A percentile compares a stretch with the other conserved stretches of the same genome.
These are phyloP conservation scores for Euleptes europaea DNA, from an alignment of 2,113 vertebrate genomes.

Conservation along the genomic window DNA sequence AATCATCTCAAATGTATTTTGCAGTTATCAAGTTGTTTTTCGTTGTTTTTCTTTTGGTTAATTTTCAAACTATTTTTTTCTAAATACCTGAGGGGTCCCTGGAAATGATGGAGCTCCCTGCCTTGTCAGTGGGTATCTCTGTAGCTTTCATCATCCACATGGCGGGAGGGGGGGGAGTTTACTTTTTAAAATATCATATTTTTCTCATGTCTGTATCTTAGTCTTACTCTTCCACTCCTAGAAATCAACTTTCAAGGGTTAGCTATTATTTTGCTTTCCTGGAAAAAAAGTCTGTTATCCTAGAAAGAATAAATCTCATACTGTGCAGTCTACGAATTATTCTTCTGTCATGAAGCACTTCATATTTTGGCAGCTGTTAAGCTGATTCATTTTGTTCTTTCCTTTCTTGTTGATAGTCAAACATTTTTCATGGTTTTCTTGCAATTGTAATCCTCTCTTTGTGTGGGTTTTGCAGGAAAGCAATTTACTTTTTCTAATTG, in stretches of 20 bases:
- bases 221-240: conserved; percentile 5
- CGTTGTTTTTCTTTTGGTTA: too few species aligned
- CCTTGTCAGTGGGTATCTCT: too few species aligned
- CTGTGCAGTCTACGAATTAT: neutral
- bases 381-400: conserved; percentile 46
- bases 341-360: conserved; percentile 45
- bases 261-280: conserved; percentile 16
- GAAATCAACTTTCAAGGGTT: conserved; percentile 25
- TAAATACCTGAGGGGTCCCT: too few species aligned
- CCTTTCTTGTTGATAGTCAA: conserved; percentile 33
- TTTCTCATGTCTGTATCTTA: neutral
- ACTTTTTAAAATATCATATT: conserved; percentile 13
- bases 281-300: conserved; percentile 38
- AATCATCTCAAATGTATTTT: too few species aligned
- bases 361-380: conserved; percentile 35
- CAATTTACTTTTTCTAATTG: conserved; percentile 58
- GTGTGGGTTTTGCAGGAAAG: conserved; percentile 33
- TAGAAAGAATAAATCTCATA: conserved; percentile 34
- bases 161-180: neutral
- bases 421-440: conserved; percentile 38
- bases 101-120: too few species aligned
- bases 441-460: conserved; percentile 50
- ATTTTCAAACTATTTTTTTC: too few species aligned
- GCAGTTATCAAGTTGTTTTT: too few species aligned
- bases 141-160: too few species aligned